Conservation (phyloP, 2,888 invertebrate genomes). For the Osmoderma eremita region DNA sequence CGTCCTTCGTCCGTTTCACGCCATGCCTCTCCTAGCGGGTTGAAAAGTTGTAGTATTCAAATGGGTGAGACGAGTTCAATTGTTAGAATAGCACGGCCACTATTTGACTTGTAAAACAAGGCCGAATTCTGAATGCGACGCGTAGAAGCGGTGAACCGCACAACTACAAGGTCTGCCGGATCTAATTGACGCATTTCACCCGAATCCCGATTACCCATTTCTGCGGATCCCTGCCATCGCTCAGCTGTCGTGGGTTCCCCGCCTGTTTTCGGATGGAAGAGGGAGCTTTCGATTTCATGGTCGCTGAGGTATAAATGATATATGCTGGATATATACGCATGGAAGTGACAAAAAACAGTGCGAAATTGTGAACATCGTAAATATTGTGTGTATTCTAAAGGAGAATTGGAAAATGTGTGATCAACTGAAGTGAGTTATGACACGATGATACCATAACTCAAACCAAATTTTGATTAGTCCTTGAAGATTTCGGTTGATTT, state of each 20-base stretch:
- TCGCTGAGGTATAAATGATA: neutral
- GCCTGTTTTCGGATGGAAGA: neutral
- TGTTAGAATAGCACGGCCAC: neutral
- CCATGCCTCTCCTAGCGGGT: no score
- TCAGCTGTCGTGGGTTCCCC: neutral
- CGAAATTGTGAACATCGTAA: no score
- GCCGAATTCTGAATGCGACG: slow-evolving; percentile 42
- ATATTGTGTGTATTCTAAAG: no score
- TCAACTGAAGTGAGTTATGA: neutral
- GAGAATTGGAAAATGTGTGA: neutral
- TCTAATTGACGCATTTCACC: slow-evolving; percentile 45
- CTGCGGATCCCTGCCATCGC: slow-evolving; percentile 13
- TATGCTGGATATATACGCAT: neutral
- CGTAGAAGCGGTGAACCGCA: slow-evolving; percentile 45
- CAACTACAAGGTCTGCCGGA: slow-evolving; percentile 45
- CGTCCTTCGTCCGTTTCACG: no score
- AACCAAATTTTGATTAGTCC: neutral
- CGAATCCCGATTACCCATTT: slow-evolving; percentile 18
- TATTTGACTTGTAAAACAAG: slow-evolving; percentile 46
- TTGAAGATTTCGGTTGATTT: neutral
- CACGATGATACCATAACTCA: neutral
- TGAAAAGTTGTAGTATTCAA: no score
- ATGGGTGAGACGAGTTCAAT: no score
- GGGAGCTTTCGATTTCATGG: neutral
- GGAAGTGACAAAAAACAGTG: no score